Evolutionary conservation across 2,797 vertebrate genomes (phyloP).

Genomic region (Capromys pilorides): DNA sequence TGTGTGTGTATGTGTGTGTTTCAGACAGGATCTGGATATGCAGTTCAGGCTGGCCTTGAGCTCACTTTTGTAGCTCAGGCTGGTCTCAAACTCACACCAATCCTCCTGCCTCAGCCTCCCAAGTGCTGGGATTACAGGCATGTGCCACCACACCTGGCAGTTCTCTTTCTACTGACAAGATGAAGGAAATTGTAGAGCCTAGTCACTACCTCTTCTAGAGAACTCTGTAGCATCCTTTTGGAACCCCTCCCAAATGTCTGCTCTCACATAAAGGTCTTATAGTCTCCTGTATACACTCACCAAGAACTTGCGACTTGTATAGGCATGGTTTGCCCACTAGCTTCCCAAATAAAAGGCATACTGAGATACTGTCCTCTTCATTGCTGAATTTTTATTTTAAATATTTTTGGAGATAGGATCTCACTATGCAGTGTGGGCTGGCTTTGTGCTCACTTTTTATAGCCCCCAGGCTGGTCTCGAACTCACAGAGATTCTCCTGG

Average conservation of each 20-base stretch:
- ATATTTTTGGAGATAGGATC: too few species aligned
- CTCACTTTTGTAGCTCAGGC: too few species aligned
- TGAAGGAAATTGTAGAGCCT: constrained; percentile 24
- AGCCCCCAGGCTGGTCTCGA: too few species aligned
- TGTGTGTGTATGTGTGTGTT: too few species aligned
- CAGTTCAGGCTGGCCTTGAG: too few species aligned
- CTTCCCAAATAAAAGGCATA: constrained; percentile 12
- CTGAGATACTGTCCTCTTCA: neutral
- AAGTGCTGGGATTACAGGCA: too few species aligned
- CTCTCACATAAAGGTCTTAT: neutral
- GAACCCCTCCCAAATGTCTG: neutral
- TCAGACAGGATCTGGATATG: too few species aligned
- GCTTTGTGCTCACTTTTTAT: too few species aligned
- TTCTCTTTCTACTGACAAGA: neutral
- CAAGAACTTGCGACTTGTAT: neutral
- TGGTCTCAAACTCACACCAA: too few species aligned
- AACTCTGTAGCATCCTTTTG: neutral
- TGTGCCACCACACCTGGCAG: neutral
- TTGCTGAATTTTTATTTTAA: neutral
- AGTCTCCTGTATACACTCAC: neutral
- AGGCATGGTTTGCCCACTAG: neutral
- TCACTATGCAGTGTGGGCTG: too few species aligned
- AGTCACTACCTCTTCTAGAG: neutral
- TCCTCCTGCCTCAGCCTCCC: too few species aligned
- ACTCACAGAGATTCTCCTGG: too few species aligned